Evolutionary conservation across 2,888 invertebrate genomes (phyloP), one percentile per base, ranked within the genome.

Genomic region (Heliconius erato): DNA sequence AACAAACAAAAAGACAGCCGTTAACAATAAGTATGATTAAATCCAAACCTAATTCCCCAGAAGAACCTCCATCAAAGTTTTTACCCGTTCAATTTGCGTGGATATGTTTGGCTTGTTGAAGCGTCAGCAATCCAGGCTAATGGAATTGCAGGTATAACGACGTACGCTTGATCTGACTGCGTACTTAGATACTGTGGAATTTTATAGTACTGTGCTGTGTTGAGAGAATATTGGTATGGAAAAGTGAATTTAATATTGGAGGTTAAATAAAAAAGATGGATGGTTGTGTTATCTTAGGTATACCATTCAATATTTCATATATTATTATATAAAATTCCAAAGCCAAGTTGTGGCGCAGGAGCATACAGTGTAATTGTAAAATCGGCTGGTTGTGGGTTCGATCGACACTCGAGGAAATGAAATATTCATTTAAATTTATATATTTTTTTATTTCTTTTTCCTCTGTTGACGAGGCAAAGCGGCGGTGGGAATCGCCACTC

Each of bases 71-170:
- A 82, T 85, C 85, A 86, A 85, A 85, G 86, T 87, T 88, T 87
- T 86, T 85, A 84, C 85, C 84, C 86, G 84, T 87, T 86, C 86
- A 86, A 88, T 86, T 88, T 87, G 86, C 85, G 86, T 84, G 80
- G 85, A 87, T 87, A 88, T 85, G 86, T 88, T 89, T 85, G 84
- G 84, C 85, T 85, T 82, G 86, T 85, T 85, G 84, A 86, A 86
- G 83, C 86, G 88, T 88, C 88, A 88, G 89, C 88, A 88, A 89
- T 89, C 86, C 82, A 84, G 84, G 86, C 84, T 89, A 89, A 89
- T 89, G 87, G 88, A 88, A 89, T 89, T 87, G 88, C 87, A 86
- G 79, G 81, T 84, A 59, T 82, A 74, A 68, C 28, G 44, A 71
- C 63, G n/a, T n/a, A 69, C 26, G 54, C 28, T 14, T 63, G 40